Percentiles rank a stretch among this genome's conserved stretches.
These are phyloP conservation scores for Odocoileus virginianus DNA, from an alignment of 2,113 vertebrate species.

Conservation along the genomic window DNA sequence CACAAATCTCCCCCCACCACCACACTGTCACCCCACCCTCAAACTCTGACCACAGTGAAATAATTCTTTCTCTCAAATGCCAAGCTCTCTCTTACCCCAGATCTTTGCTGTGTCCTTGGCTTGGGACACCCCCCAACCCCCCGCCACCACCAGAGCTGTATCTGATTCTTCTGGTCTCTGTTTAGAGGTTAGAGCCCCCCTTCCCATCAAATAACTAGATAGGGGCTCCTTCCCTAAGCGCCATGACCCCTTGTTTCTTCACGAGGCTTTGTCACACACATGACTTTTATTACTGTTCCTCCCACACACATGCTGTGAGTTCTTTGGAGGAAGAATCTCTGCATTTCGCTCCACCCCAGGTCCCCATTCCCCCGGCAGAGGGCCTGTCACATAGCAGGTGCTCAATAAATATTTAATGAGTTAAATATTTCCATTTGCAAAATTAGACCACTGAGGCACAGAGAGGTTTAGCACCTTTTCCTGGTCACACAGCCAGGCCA, in stretches of 20 bases:
- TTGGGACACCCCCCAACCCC: neutral
- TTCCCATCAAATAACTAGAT: neutral
- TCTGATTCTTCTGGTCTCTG: neutral
- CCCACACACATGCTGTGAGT: neutral
- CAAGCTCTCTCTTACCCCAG: neutral
- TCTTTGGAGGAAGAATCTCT: neutral
- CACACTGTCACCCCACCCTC: neutral
- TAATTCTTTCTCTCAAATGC: neutral
- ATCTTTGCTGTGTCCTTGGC: neutral
- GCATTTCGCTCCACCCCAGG: neutral
- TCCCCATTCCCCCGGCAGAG: neutral
- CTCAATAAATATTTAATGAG: neutral
- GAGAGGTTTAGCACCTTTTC: conserved; percentile 17
- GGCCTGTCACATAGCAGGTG: neutral
- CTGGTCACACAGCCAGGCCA: neutral
- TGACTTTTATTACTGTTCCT: neutral
- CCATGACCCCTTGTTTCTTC: neutral
- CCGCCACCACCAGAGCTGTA: neutral
- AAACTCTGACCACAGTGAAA: neutral
- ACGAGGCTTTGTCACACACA: neutral
- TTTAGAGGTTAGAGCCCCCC: neutral
- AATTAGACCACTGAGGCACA: neutral
- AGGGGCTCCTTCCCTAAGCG: neutral
- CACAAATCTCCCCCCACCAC: neutral
- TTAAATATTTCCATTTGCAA: neutral